A percentile compares a stretch with the other conserved stretches of the same genome.
phyloP scores from a whole-genome alignment of 2,888 invertebrate genomes.

The Girardia tigrina region DNA sequence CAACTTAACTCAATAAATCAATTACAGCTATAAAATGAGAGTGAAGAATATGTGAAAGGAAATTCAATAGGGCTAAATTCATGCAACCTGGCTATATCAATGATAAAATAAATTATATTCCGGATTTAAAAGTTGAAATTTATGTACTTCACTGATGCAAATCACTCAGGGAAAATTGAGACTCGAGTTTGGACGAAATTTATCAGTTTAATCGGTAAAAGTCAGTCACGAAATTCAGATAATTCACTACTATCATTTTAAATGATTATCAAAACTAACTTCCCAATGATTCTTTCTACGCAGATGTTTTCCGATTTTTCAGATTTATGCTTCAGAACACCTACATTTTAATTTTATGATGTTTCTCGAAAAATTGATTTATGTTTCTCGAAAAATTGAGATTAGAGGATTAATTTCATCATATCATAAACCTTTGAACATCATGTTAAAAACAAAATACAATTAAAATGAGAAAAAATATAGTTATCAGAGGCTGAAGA shows the following conservation, averaged over 20 bases:
- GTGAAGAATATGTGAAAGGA: neutral
- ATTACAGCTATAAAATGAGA: neutral
- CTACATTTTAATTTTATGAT: no score
- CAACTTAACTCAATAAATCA: neutral
- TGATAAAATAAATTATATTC: constrained; percentile 6
- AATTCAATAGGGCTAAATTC: neutral
- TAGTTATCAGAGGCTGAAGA: no score
- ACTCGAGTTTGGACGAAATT: neutral
- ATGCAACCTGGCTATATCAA: neutral
- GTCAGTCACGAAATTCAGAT: constrained; percentile 20
- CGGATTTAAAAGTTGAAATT: neutral
- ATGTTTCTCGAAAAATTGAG: no score
- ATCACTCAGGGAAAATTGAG: neutral
- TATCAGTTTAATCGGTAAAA: neutral
- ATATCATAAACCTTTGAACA: no score
- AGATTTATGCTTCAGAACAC: no score
- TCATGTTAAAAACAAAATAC: no score
- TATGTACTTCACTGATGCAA: constrained; percentile 18
- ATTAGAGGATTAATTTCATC: no score
- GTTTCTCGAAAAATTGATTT: no score
- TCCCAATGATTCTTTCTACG: no score
- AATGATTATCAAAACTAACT: neutral
- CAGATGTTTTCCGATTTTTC: no score
- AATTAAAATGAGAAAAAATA: no score
- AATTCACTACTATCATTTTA: constrained; percentile 16